Base-by-base conservation (phyloP, 2,888 invertebrate species). In the Blastobasis adustella region DNA sequence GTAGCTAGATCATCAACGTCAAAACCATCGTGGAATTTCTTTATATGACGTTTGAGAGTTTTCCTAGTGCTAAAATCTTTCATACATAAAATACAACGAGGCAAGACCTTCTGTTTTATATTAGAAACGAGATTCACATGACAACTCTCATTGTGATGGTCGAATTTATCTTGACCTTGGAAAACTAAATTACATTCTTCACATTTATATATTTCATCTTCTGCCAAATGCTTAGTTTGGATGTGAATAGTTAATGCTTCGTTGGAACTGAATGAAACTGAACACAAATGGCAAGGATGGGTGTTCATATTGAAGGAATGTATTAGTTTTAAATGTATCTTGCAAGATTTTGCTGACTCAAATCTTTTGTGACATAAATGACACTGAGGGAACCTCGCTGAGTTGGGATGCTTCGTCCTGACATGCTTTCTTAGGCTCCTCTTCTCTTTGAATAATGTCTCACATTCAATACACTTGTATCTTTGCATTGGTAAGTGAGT, bases 41-140 rank as follows among this genome's bases (percentile, higher is more conserved):
- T 82, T 0, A 85, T 81, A 45, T 86, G 85, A 0, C 84, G 66
- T 46, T 79, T 82, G 6, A 86, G 43, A 0, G 85, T 83, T 54
- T 85, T 85, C 0, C 77, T 59, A 0, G 83, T 76, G 47, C 85
- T 83, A n/a, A 86, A 86, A 46, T 85, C 79, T 54, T 85, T 86
- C 52, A 71, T 73, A 37, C 85, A 86, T 0, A 85, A 62, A 4
- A 83, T 71, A 44, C 85, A 86, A 4, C 76, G 59, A 0, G 85
- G 85, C 1, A 75, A 38, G 0, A 62, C 46, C 45, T 79, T 81
- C 39, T 72, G 69, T 36, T 66, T 72, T 0, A 66, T 48, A 4
- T 55, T 62, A 5, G 60, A 57, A 0, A 68, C 54, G 5, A 69
- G 42, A 48, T 61, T 72, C 0, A 69, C 69, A 48, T 79, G 79